Percentiles rank a stretch among this genome's conserved stretches.
Conservation (phyloP, 30 jellyfish, hydroid and myxozoan genomes). For the Mastigias papua region DNA sequence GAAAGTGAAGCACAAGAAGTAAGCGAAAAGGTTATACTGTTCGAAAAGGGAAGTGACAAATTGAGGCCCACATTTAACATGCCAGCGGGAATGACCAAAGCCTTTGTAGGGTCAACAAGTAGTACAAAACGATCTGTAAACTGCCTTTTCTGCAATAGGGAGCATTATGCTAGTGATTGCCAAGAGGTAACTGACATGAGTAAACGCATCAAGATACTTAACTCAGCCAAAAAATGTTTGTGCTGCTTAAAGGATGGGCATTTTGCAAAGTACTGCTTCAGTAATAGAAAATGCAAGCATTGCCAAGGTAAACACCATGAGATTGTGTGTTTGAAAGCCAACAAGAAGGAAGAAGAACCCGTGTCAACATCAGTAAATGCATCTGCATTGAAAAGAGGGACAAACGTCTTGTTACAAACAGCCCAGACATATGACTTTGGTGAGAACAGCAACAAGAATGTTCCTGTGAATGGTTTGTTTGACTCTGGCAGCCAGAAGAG, state of each 20-base stretch:
- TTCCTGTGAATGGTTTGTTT: not conserved
- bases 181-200: not conserved
- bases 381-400: constrained; percentile 5
- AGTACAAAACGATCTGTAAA: not conserved
- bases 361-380: constrained; percentile 35
- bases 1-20: constrained; percentile 44
- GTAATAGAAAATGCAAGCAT: not conserved
- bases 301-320: not conserved
- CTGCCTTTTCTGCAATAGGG: constrained; percentile 8
- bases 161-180: constrained; percentile 8
- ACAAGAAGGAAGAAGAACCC: not conserved
- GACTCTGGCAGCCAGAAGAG: constrained; percentile 30
- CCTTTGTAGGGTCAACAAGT: not conserved
- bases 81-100: not conserved
- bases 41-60: not conserved
- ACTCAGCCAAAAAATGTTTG: constrained; percentile 1
- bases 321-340: constrained; percentile 8
- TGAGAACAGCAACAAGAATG: constrained; percentile 3
- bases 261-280: constrained; percentile 4
- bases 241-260: not conserved
- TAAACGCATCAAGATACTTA: not conserved
- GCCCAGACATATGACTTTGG: constrained; percentile 38
- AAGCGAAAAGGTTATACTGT: constrained; percentile 17
- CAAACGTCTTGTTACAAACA: constrained; percentile 5
- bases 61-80: not conserved